Evolutionary conservation across 1,140 invertebrate species (phyloP).

Genomic region (Lucilia sericata): DNA sequence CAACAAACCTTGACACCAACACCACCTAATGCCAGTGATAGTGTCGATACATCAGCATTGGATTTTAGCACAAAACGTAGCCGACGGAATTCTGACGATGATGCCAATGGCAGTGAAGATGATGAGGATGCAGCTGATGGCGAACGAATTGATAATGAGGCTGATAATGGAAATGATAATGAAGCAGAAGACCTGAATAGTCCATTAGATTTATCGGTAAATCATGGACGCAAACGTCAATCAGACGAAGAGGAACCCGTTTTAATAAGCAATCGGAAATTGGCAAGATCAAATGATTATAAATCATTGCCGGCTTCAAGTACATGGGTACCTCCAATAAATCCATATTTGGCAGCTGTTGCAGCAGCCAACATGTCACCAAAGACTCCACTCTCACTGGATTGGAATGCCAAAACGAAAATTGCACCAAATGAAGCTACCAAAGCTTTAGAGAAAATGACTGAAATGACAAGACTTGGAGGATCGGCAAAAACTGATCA

Average conservation of each 20-base stretch:
- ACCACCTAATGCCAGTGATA: slow-evolving; percentile 68
- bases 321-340: slow-evolving; percentile 82
- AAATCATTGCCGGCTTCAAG: slow-evolving; percentile 70
- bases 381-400: slow-evolving; percentile 65
- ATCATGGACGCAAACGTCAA: slow-evolving; percentile 77
- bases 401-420: slow-evolving; percentile 80
- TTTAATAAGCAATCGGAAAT: slow-evolving; percentile 75
- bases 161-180: slow-evolving; percentile 72
- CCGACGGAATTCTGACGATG: slow-evolving; percentile 56
- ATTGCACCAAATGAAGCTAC: slow-evolving; percentile 81
- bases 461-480: slow-evolving; percentile 85
- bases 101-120: slow-evolving; percentile 63
- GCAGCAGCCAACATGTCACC: slow-evolving; percentile 80
- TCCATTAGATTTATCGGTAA: slow-evolving; percentile 84
- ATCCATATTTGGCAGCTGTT: slow-evolving; percentile 86
- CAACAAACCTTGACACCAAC: slow-evolving; percentile 66
- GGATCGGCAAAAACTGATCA: slow-evolving; percentile 72
- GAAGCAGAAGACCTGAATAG: slow-evolving; percentile 72
- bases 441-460: slow-evolving; percentile 92
- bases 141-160: slow-evolving; percentile 57
- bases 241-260: slow-evolving; percentile 70
- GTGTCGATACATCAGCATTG: slow-evolving; percentile 72
- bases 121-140: slow-evolving; percentile 77
- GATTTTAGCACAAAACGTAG: slow-evolving; percentile 82
- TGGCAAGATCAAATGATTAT: slow-evolving; percentile 73